phyloP scores from a whole-genome alignment of 1,140 invertebrate genomes.

The Tenebrio molitor region DNA sequence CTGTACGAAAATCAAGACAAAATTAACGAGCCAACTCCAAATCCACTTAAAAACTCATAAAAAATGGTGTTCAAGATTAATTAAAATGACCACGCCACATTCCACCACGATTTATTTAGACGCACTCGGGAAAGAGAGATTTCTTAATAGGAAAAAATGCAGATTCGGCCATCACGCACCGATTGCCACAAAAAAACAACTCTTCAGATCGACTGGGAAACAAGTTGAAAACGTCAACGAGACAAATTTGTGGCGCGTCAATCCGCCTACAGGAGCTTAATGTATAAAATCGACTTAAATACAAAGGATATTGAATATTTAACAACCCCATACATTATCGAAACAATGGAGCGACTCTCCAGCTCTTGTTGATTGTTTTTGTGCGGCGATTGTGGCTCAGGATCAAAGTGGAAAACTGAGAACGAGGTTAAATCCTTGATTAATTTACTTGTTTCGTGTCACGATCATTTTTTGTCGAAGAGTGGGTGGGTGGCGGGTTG shows the following conservation, averaged over 20 bases:
- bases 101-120: no score
- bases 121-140: no score
- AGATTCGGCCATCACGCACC: no score
- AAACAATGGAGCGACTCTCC: constrained; percentile 49
- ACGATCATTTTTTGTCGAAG: not conserved
- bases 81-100: no score
- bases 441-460: constrained; percentile 28
- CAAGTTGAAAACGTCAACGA: constrained; percentile 49
- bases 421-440: constrained; percentile 36
- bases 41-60: no score
- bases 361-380: constrained; percentile 34
- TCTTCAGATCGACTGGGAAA: constrained; percentile 1
- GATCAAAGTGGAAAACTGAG: constrained; percentile 15
- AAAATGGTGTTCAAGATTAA: no score
- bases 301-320: constrained; percentile 53
- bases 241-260: constrained; percentile 47
- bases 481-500: not conserved
- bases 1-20: no score
- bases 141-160: no score
- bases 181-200: not conserved
- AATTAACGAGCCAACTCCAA: no score
- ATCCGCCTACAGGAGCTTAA: constrained; percentile 46
- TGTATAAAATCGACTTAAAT: constrained; percentile 38
- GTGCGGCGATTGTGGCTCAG: constrained; percentile 7
- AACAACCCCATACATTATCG: constrained; percentile 50